phyloP scores from a whole-genome alignment of 2,888 invertebrate species.

The Congeria kusceri region DNA sequence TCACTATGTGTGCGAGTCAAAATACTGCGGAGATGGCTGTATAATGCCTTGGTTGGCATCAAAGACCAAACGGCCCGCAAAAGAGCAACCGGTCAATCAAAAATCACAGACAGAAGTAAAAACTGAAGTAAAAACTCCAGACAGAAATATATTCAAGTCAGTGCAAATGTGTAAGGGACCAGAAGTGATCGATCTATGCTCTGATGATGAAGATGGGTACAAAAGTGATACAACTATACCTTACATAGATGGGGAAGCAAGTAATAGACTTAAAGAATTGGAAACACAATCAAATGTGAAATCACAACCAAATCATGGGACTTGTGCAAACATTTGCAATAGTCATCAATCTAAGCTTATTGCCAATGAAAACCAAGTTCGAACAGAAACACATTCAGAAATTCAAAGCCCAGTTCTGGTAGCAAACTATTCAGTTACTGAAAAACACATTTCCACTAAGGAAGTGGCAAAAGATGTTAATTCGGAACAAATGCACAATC shows the following conservation, averaged over 20 bases:
- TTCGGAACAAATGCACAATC: too few relatives aligned
- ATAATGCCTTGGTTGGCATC: conserved; percentile 11
- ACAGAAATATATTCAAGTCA: not conserved
- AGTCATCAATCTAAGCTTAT: too few relatives aligned
- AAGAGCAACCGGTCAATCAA: not conserved
- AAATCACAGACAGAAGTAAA: not conserved
- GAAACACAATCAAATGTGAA: too few relatives aligned
- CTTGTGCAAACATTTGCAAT: too few relatives aligned
- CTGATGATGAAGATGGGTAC: conserved; percentile 28
- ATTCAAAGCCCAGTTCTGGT: too few relatives aligned
- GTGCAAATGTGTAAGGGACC: not conserved
- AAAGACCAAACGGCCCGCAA: not conserved
- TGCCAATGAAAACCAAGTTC: too few relatives aligned
- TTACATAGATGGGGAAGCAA: conserved; percentile 38
- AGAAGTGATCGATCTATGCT: conserved; percentile 24
- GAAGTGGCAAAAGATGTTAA: too few relatives aligned
- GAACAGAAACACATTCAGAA: too few relatives aligned
- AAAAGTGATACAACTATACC: conserved; percentile 38
- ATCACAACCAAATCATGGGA: too few relatives aligned
- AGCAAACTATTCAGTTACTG: too few relatives aligned
- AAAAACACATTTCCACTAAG: too few relatives aligned
- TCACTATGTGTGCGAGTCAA: conserved; percentile 23
- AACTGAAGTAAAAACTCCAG: not conserved
- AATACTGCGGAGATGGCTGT: conserved; percentile 33
- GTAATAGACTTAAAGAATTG: too few relatives aligned